Evolutionary conservation across 2,888 invertebrate species (phyloP).

Genomic region (Drosophila quinaria): DNA sequence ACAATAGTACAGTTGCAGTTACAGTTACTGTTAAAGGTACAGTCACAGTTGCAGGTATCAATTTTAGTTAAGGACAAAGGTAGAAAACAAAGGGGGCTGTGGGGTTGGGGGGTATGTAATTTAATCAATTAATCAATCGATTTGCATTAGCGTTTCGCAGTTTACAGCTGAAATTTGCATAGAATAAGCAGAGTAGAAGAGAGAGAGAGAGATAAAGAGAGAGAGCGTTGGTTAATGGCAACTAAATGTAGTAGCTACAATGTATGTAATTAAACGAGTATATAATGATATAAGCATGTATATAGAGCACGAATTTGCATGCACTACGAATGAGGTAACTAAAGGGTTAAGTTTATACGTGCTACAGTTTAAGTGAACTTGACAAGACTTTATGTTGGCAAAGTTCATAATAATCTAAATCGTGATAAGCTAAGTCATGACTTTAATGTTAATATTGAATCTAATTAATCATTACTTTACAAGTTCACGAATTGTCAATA

Average conservation of each 20-base stretch:
- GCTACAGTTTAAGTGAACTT: slow-evolving; percentile 3
- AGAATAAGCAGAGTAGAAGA: slow-evolving; percentile 50
- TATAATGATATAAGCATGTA: slow-evolving; percentile 15
- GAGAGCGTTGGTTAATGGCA: slow-evolving; percentile 43
- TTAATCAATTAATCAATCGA: slow-evolving; percentile 22
- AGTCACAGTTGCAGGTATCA: slow-evolving; percentile 45
- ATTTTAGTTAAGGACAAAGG: slow-evolving; percentile 18
- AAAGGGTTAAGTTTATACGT: slow-evolving; percentile 23
- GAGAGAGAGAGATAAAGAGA: slow-evolving; percentile 34
- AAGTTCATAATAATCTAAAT: background rate
- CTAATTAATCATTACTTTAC: background rate
- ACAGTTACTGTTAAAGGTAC: slow-evolving; percentile 39
- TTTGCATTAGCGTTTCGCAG: slow-evolving; percentile 57
- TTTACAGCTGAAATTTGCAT: slow-evolving; percentile 76
- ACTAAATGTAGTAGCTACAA: slow-evolving; percentile 40
- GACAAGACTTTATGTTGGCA: too few relatives aligned
- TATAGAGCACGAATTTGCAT: slow-evolving; percentile 6
- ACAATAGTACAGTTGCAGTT: slow-evolving; percentile 60
- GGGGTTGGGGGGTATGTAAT: background rate
- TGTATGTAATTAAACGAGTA: slow-evolving; percentile 25
- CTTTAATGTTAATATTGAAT: background rate
- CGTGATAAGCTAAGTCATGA: background rate
- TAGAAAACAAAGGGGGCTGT: slow-evolving; percentile 2
- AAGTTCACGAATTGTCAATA: slow-evolving; percentile 15
- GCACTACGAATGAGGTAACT: slow-evolving; percentile 6